Evolutionary conservation across 2,797 vertebrate species (phyloP), one percentile per base, ranked within the genome.

Genomic region (Bovichtus diacanthus): DNA sequence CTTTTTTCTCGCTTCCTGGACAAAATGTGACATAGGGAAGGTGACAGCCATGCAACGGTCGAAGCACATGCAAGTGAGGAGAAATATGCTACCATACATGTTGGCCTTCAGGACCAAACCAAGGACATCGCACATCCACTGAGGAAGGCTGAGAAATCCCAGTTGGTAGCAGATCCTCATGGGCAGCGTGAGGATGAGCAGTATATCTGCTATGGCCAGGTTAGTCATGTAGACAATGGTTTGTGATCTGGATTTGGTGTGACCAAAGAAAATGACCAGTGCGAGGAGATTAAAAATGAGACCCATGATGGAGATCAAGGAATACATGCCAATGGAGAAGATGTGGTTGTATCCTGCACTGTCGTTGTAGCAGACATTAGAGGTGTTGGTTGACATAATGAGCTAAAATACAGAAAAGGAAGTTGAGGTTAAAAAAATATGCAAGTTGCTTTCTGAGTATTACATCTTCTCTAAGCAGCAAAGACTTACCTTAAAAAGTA

Each of bases 61-160:
- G 3, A 91, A 74, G 76, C 93, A 93, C 36, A 95, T 93, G 78
- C 89, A 91, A 3, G 84, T 90, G 51, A 96, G 90, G 53, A 96
- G 84, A 55, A 95, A 93, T 76, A 96, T 94, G 82, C 95, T 96
- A 25, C 93, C 89, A 1, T 96, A 96, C 94, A 96, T 96, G 89
- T 96, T 95, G 59, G 90, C 86, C 51, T 96, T 89, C 54, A 96
- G 78, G 29, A 93, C 19, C 49, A 93, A 58, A 13, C 93, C 94
- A 0, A 74, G 36, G 2, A 36, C 4, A 0, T 93, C 83, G 5
- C 95, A 96, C 13, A 88, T 11, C 9, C 0, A 2, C 34, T 19
- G 59, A 1, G 19, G 2, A 0, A 76, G 25, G 0, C 0, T 0
- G 0, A 0, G 0, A 2, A 56, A 47, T 7, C 76, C 70, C 5